Conservation (phyloP, 2,797 vertebrate species). For the Danio aesculapii region DNA sequence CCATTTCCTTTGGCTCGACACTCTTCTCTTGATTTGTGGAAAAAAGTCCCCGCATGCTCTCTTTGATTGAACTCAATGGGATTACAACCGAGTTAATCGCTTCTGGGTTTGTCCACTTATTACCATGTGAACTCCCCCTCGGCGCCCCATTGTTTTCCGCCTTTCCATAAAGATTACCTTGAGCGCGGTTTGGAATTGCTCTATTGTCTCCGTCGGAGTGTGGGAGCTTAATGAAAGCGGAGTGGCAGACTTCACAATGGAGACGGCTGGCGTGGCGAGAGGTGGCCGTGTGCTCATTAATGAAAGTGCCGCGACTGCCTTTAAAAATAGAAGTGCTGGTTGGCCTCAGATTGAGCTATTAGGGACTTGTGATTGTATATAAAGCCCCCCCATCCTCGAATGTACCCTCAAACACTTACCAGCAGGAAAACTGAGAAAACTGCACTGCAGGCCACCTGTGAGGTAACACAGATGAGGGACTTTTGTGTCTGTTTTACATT, state of each 20-base stretch:
- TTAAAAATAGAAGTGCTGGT: slow-evolving; percentile 66
- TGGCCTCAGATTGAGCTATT: slow-evolving; percentile 67
- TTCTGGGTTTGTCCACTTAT: slow-evolving; percentile 74
- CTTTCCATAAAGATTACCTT: slow-evolving; percentile 73
- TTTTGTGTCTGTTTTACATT: slow-evolving; percentile 24
- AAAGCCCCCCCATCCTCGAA: slow-evolving; percentile 43
- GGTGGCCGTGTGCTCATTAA: slow-evolving; percentile 66
- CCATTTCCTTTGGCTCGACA: slow-evolving; percentile 63
- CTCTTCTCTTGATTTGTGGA: slow-evolving; percentile 63
- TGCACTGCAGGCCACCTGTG: slow-evolving; percentile 48
- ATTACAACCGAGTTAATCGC: slow-evolving; percentile 75
- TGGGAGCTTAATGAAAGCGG: slow-evolving; percentile 66
- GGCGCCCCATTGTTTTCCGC: slow-evolving; percentile 69
- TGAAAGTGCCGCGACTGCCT: slow-evolving; percentile 60
- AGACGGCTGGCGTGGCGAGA: slow-evolving; percentile 56
- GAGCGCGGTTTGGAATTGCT: slow-evolving; percentile 66
- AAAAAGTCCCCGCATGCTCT: slow-evolving; percentile 58
- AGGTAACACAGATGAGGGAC: slow-evolving; percentile 20
- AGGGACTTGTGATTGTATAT: slow-evolving; percentile 63
- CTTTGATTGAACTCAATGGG: slow-evolving; percentile 75
- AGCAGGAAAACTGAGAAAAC: slow-evolving; percentile 51
- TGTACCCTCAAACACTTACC: slow-evolving; percentile 53
- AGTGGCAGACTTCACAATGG: slow-evolving; percentile 66
- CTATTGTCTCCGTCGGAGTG: slow-evolving; percentile 69
- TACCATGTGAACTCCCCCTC: slow-evolving; percentile 69